Base-by-base conservation (phyloP, 2,113 vertebrate species). In the Xiphorhynchus elegans region DNA sequence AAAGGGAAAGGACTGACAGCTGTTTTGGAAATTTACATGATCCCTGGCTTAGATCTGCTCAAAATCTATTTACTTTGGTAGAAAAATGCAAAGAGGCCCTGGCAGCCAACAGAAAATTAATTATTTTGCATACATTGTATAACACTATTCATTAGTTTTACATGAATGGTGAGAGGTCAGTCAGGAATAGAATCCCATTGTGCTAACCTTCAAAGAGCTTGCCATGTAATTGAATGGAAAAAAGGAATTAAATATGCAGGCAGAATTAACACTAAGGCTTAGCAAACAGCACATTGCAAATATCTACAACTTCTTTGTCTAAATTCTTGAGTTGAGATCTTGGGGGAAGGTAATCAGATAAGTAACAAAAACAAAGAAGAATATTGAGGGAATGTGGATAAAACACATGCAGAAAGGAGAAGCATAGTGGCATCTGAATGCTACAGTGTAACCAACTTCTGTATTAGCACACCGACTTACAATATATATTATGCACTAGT, bases 131-230 rank as follows among this genome's bases (percentile, higher is more conserved):
- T 55, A 67, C 37, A 88, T 50, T 90, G 50, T 86, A 20, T 69
- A 83, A 77, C 46, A 40, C 42, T 64, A 84, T 88, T 90, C 92
- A 90, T 94, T 88, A 91, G 78, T 73, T 93, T 92, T 90, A 76
- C 85, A 80, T 83, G 62, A 95, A 56, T 47, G 46, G 42, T 42
- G 50, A 94, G 83, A 93, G 94, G 92, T 94, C 90, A 93, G 62
- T 74, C 59, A 95, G 81, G 82, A 96, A 90, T 74, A 96, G 94
- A 96, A 95, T 74, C 68, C 67, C 20, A 93, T 83, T 94, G 76
- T 80, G 73, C n/a, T 55, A 86, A 72, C 33, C 63, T 81, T 92
- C 88, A 74, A 80, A 93, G 55, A 88, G 59, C 76, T 86, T 74
- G 64, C 79, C 42, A 28, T 70, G 29, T 88, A 92, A 94, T 63